These are phyloP conservation scores for Rhyzopertha dominica DNA, from an alignment of 1,140 invertebrate genomes.

Conservation along the genomic window DNA sequence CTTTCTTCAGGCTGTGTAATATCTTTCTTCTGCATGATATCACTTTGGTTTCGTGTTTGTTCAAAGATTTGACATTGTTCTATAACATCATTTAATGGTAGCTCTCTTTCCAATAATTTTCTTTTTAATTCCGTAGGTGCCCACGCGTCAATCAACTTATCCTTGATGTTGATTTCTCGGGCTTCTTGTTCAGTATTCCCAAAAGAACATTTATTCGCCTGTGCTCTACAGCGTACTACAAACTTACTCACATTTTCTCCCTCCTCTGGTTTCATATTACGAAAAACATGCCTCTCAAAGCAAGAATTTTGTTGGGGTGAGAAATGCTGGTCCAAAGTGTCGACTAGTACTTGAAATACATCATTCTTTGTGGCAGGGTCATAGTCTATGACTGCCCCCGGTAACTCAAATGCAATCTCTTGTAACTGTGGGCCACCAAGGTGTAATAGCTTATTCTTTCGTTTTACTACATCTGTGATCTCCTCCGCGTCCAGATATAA, in stretches of 20 bases:
- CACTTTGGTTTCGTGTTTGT: slow-evolving; percentile 12
- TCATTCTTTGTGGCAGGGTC: slow-evolving; percentile 9
- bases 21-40: too few relatives aligned
- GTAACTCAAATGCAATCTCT: too few relatives aligned
- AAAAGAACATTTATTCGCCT: slow-evolving; percentile 34
- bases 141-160: slow-evolving; percentile 34
- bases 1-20: too few relatives aligned
- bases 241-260: slow-evolving; percentile 24
- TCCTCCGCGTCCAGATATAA: too few relatives aligned
- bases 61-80: slow-evolving; percentile 22
- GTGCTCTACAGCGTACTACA: slow-evolving; percentile 28
- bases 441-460: too few relatives aligned
- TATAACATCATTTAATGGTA: slow-evolving; percentile 23
- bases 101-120: slow-evolving; percentile 32
- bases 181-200: slow-evolving; percentile 25
- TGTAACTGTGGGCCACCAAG: too few relatives aligned
- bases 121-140: slow-evolving; percentile 27
- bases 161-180: slow-evolving; percentile 29
- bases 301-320: slow-evolving; percentile 14
- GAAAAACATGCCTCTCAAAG: slow-evolving; percentile 38
- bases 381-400: too few relatives aligned
- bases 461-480: too few relatives aligned
- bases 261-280: slow-evolving; percentile 24
- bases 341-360: slow-evolving; percentile 9
- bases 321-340: slow-evolving; percentile 7